These are phyloP conservation scores for Iphiclides podalirius DNA, from an alignment of 2,888 invertebrate genomes.

Conservation along the genomic window DNA sequence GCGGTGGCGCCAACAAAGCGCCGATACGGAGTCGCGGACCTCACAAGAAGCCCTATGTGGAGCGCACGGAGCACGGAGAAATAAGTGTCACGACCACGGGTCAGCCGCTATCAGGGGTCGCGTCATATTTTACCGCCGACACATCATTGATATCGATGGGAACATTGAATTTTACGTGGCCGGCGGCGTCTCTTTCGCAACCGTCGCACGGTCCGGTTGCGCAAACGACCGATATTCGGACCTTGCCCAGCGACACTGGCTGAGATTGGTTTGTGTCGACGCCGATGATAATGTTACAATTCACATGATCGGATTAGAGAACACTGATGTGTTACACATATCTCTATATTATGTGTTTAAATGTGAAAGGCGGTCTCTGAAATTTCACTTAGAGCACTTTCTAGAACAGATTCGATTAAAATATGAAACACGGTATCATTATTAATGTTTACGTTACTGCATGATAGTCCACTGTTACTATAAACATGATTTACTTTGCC, in stretches of 20 bases:
- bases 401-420: no score
- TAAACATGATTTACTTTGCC: no score
- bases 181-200: constrained; percentile 62
- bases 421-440: no score
- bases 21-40: constrained; percentile 60
- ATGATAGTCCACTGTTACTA: no score
- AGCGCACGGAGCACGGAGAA: constrained; percentile 74
- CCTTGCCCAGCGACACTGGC: background rate
- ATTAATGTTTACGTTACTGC: no score
- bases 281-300: no score
- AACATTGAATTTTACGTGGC: constrained; percentile 72
- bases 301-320: no score
- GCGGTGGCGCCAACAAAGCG: constrained; percentile 53
- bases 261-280: background rate
- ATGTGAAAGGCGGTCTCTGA: no score
- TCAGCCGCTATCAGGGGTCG: constrained; percentile 69
- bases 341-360: no score
- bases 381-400: no score
- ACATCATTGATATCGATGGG: constrained; percentile 69
- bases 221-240: constrained; percentile 20
- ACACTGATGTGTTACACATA: no score
- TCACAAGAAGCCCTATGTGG: constrained; percentile 68
- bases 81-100: constrained; percentile 68
- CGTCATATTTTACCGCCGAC: constrained; percentile 72
- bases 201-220: no score